Evolutionary conservation across 2,113 vertebrate genomes (phyloP).

Genomic region (Tyto alba): DNA sequence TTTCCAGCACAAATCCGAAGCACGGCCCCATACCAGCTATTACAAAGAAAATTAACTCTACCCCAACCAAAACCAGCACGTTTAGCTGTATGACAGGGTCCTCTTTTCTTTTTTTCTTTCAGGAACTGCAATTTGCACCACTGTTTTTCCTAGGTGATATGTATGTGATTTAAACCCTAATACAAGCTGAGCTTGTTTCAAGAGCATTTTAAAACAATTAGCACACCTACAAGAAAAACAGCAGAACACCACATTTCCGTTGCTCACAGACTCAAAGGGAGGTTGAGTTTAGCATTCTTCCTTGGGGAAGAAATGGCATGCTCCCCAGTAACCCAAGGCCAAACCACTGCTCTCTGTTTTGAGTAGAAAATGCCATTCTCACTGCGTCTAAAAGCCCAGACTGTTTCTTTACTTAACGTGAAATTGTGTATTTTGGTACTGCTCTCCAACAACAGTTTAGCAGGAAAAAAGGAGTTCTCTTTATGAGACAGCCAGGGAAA

Average conservation of each 20-base stretch:
- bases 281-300: background rate
- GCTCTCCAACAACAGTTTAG: conserved; percentile 31
- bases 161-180: background rate
- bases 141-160: background rate
- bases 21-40: too few relatives aligned
- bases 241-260: background rate
- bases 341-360: conserved; percentile 27
- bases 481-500: conserved; percentile 42
- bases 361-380: conserved; percentile 24
- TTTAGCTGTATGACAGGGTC: background rate
- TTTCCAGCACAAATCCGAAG: too few relatives aligned
- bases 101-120: background rate
- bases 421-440: conserved; percentile 42
- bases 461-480: conserved; percentile 61
- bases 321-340: background rate
- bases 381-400: background rate
- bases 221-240: background rate
- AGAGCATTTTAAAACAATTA: conserved; percentile 16
- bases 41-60: too few relatives aligned
- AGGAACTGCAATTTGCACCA: background rate
- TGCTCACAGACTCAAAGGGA: background rate
- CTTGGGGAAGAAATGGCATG: conserved; percentile 17
- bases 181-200: background rate
- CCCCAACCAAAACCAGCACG: too few relatives aligned
- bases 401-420: conserved; percentile 41